These are phyloP conservation scores for Scopus umbretta DNA, from an alignment of 2,113 vertebrate genomes.

Conservation along the genomic window DNA sequence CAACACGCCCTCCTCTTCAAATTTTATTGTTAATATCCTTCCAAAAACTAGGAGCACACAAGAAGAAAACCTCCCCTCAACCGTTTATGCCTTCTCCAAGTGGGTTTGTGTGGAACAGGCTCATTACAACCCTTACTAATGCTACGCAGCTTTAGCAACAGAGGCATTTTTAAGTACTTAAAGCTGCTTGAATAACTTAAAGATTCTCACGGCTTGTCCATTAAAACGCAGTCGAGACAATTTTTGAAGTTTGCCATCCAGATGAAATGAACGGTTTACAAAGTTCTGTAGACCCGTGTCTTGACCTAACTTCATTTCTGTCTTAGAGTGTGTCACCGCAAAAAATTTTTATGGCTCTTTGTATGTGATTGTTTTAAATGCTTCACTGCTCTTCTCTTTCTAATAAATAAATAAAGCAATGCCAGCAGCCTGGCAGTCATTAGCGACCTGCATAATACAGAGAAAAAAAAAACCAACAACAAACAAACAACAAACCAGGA, in stretches of 20 bases:
- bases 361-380: background rate
- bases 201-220: background rate
- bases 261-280: background rate
- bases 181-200: background rate
- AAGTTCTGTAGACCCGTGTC: background rate
- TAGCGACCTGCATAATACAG: conserved; percentile 7
- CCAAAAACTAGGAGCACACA: background rate
- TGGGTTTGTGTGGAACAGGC: background rate
- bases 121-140: background rate
- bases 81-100: background rate
- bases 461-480: background rate
- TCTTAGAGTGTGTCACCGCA: background rate
- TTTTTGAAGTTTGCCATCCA: background rate
- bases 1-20: background rate
- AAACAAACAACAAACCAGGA: too few relatives aligned
- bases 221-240: background rate
- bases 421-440: conserved; percentile 32
- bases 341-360: background rate
- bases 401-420: conserved; percentile 48
- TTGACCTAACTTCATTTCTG: background rate
- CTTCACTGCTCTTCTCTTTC: conserved; percentile 1
- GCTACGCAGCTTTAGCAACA: background rate
- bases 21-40: background rate
- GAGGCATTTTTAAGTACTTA: background rate
- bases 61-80: background rate